phyloP scores from a whole-genome alignment of 2,888 invertebrate genomes.

The Smittia aterrima region DNA sequence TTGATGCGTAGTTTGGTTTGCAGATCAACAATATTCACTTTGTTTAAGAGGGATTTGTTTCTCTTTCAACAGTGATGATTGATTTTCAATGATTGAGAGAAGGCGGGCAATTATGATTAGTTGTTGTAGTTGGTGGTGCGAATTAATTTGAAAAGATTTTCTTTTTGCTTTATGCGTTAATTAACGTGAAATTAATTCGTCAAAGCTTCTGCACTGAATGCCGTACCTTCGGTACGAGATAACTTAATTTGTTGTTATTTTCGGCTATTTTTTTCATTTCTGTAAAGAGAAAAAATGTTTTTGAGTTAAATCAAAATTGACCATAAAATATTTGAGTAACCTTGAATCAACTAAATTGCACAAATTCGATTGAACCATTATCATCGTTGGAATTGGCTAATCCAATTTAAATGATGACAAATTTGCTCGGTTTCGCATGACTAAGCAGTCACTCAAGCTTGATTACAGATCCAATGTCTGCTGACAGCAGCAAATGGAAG shows the following conservation, averaged over 20 bases:
- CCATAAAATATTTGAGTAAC: no score
- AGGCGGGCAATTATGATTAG: not conserved
- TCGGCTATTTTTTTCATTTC: conserved; percentile 51
- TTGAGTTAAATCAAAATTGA: not conserved
- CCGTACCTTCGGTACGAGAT: conserved; percentile 52
- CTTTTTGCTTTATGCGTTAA: conserved; percentile 18
- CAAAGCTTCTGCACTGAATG: conserved; percentile 44
- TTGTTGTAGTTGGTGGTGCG: not conserved
- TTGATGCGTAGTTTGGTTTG: not conserved
- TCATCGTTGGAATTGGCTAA: no score
- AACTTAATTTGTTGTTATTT: conserved; percentile 49
- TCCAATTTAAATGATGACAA: no score
- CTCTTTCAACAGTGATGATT: not conserved
- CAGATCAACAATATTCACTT: not conserved
- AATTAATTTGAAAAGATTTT: conserved; percentile 25
- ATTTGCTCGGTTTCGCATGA: not conserved
- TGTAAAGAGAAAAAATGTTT: conserved; percentile 46
- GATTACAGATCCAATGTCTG: no score
- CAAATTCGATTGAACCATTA: no score
- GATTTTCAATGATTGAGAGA: not conserved
- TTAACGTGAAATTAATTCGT: conserved; percentile 43
- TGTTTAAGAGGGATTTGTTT: not conserved
- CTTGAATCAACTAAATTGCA: no score
- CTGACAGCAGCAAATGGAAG: no score
- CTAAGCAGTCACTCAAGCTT: not conserved